Evolutionary conservation across 2,113 vertebrate species (phyloP).

Genomic region (Petaurus breviceps): DNA sequence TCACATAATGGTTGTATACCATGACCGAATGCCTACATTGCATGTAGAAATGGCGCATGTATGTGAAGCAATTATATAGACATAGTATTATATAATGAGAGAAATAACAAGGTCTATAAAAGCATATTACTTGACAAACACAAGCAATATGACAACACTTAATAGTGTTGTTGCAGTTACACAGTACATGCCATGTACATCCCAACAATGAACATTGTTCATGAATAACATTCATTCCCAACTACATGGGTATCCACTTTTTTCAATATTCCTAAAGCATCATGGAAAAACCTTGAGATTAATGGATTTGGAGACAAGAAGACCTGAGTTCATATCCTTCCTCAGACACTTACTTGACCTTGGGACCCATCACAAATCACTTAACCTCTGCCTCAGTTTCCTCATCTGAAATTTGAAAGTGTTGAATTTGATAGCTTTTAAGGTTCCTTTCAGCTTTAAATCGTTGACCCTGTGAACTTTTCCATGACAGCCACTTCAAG

Average conservation of each 20-base stretch:
- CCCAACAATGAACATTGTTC: neutral
- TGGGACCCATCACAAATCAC: neutral
- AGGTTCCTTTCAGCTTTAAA: neutral
- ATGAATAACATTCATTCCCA: neutral
- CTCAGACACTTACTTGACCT: neutral
- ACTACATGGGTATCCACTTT: neutral
- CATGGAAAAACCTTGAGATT: neutral
- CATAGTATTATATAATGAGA: too few relatives aligned
- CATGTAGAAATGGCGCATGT: too few relatives aligned
- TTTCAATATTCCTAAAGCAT: neutral
- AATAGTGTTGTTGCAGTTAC: neutral
- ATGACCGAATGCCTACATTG: too few relatives aligned
- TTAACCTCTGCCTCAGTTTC: neutral
- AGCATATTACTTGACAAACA: neutral
- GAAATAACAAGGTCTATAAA: too few relatives aligned
- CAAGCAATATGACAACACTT: neutral
- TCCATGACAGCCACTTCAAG: neutral
- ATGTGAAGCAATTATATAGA: too few relatives aligned
- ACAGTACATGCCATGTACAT: neutral
- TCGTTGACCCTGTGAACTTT: neutral
- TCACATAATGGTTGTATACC: neutral
- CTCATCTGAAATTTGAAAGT: neutral
- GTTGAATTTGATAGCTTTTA: neutral
- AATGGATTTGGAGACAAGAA: neutral
- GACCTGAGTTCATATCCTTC: neutral